These are phyloP conservation scores for Drosophila repletoides DNA, from an alignment of 1,140 invertebrate genomes.

Conservation along the genomic window DNA sequence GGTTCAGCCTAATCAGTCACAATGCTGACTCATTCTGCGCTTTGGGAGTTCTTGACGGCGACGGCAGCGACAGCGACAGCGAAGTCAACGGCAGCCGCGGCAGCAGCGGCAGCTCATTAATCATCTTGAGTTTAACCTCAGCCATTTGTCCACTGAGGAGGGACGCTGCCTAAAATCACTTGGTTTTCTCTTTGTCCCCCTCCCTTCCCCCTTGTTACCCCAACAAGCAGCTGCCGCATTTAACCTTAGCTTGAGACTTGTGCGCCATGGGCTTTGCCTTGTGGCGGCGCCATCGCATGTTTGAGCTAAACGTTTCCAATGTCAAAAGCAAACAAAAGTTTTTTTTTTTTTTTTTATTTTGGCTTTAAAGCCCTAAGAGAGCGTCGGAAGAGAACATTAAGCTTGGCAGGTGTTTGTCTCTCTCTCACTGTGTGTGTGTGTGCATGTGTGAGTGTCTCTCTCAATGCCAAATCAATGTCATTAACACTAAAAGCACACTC, in stretches of 20 bases:
- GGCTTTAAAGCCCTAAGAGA: conserved; percentile 43
- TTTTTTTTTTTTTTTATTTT: conserved; percentile 23
- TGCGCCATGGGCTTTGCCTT: conserved; percentile 43
- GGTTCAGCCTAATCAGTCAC: conserved; percentile 24
- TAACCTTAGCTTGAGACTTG: conserved; percentile 29
- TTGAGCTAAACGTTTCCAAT: conserved; percentile 57
- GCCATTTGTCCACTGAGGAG: conserved; percentile 4
- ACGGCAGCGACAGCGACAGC: neutral
- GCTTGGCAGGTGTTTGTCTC: conserved; percentile 33
- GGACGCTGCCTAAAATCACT: conserved; percentile 16
- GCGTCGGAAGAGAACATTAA: conserved; percentile 21
- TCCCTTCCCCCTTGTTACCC: conserved; percentile 17
- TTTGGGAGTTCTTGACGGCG: conserved; percentile 29
- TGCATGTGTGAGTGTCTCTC: conserved; percentile 36
- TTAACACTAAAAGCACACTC: conserved; percentile 78
- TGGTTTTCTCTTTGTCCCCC: conserved; percentile 6
- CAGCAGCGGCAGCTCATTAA: conserved; percentile 32
- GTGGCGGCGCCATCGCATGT: conserved; percentile 31
- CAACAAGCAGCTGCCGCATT: too few species aligned
- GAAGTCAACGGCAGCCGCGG: neutral
- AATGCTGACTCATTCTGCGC: conserved; percentile 33
- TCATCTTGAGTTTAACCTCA: conserved; percentile 26
- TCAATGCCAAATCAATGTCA: conserved; percentile 80
- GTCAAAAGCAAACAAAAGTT: conserved; percentile 56
- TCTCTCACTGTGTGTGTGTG: conserved; percentile 1